phyloP scores from a whole-genome alignment of 2,797 vertebrate species.

The Spondyliosoma cantharus region DNA sequence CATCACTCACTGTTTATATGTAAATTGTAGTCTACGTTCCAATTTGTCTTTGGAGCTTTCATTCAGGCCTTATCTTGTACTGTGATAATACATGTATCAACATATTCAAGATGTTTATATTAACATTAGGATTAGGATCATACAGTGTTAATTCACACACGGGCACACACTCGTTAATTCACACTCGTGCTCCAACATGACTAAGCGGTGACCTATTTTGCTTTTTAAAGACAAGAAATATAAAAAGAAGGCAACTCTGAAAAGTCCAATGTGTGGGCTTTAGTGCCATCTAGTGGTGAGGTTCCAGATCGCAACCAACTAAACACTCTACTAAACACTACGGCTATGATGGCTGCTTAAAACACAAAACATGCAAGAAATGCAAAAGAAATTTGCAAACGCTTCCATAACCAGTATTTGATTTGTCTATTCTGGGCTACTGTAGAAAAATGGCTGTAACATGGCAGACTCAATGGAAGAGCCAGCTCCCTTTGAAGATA shows the following conservation, averaged over 20 bases:
- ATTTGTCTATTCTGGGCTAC: too few relatives aligned
- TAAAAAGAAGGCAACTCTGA: neutral
- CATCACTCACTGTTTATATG: conserved; percentile 7
- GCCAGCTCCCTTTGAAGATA: too few relatives aligned
- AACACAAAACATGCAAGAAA: too few relatives aligned
- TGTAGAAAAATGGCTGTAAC: too few relatives aligned
- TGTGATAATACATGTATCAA: conserved; percentile 16
- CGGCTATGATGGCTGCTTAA: too few relatives aligned
- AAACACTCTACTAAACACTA: too few relatives aligned
- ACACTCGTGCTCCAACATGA: conserved; percentile 17
- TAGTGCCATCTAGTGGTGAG: too few relatives aligned
- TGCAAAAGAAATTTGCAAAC: too few relatives aligned
- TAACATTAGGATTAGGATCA: conserved; percentile 17
- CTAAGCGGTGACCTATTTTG: conserved; percentile 3
- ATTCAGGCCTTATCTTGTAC: conserved; percentile 23
- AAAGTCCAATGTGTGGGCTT: too few relatives aligned
- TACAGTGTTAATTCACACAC: conserved; percentile 9
- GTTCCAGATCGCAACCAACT: too few relatives aligned
- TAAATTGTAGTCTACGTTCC: conserved; percentile 25
- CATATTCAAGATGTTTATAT: conserved; percentile 23
- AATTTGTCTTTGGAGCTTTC: conserved; percentile 35
- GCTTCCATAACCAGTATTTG: too few relatives aligned
- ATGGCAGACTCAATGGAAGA: too few relatives aligned
- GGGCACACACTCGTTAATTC: conserved; percentile 8
- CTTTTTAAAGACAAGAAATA: neutral